Conservation (phyloP, 2,797 vertebrate species). For the Coracias cyanogaster region DNA sequence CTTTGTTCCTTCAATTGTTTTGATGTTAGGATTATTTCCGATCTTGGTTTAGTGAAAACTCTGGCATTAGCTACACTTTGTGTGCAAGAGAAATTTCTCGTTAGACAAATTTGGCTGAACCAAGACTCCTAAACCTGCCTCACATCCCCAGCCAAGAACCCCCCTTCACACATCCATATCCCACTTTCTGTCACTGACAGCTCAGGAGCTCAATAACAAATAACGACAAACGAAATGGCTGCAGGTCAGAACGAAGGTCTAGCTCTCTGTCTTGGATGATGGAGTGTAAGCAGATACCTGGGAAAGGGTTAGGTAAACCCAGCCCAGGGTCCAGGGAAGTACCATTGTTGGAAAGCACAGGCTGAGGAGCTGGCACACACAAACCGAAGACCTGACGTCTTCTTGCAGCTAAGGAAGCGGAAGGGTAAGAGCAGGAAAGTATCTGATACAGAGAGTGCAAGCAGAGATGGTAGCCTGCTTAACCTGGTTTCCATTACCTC, state of each 20-base stretch:
- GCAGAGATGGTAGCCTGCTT: not conserved
- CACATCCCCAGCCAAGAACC: not conserved
- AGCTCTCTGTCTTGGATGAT: rapidly evolving
- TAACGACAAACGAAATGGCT: not conserved
- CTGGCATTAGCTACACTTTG: not conserved
- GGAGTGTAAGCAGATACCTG: not conserved
- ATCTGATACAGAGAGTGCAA: not conserved
- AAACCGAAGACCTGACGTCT: rapidly evolving
- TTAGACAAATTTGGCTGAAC: not conserved
- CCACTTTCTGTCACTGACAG: not conserved
- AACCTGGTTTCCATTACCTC: not conserved
- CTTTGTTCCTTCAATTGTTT: not conserved
- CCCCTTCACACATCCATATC: not conserved
- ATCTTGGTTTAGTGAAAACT: not conserved
- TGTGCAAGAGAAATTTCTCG: not conserved
- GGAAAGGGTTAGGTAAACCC: not conserved
- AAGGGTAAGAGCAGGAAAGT: not conserved
- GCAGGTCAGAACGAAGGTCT: not conserved
- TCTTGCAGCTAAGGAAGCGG: not conserved
- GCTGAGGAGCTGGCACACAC: not conserved
- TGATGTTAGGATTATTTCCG: not conserved
- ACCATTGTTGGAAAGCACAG: not conserved
- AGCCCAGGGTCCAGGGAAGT: not conserved
- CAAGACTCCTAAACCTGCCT: not conserved
- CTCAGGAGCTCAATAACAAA: not conserved